phyloP scores from a whole-genome alignment of 2,113 vertebrate species.

The Anhinga anhinga region DNA sequence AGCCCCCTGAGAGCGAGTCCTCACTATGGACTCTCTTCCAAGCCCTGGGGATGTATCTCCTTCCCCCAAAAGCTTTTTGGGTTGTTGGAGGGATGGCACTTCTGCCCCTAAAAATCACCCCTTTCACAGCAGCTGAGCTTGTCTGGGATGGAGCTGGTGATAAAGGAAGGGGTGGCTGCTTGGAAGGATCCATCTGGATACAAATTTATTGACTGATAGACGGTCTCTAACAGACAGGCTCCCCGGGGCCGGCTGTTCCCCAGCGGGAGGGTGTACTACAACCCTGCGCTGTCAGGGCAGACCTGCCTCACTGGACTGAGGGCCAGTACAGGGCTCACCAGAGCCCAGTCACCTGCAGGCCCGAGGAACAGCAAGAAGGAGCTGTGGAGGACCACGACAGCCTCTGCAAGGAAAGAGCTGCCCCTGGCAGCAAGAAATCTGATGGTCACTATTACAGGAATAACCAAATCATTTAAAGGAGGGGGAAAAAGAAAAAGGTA shows the following conservation, averaged over 20 bases:
- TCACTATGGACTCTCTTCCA: not conserved
- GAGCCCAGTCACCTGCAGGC: not conserved
- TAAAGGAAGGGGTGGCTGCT: not conserved
- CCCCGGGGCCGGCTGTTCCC: accelerated
- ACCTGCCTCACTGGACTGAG: not conserved
- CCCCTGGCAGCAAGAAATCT: not conserved
- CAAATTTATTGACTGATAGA: not conserved
- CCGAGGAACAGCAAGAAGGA: not conserved
- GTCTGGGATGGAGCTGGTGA: not conserved
- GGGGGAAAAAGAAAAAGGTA: not conserved
- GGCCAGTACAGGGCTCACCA: not conserved
- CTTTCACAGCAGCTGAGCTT: not conserved
- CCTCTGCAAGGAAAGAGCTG: not conserved
- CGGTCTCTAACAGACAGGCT: not conserved
- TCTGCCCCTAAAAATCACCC: not conserved
- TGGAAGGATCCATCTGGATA: no score
- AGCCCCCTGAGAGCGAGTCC: accelerated
- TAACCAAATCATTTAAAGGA: not conserved
- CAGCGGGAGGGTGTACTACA: not conserved
- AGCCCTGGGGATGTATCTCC: not conserved
- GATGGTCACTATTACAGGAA: not conserved
- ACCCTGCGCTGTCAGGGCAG: not conserved
- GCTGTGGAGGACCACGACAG: not conserved
- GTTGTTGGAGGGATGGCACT: not conserved
- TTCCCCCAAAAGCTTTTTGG: not conserved